Conservation (phyloP, 2,797 vertebrate species). For the Dicrostonyx torquatus region DNA sequence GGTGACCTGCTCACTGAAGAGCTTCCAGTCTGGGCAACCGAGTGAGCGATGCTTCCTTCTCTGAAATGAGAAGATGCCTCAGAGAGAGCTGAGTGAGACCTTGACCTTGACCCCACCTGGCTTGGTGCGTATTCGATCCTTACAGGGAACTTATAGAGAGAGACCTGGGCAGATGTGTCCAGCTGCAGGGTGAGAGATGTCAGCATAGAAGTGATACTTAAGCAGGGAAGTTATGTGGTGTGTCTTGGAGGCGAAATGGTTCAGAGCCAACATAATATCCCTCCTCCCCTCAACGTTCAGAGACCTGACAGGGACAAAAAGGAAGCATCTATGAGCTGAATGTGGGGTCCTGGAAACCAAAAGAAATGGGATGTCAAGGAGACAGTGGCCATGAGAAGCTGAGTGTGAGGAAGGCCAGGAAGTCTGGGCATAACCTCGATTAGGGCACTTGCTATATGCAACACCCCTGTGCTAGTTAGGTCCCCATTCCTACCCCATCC, state of each 20-base stretch:
- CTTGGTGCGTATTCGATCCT: background rate
- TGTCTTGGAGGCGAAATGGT: background rate
- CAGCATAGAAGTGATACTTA: background rate
- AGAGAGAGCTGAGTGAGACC: background rate
- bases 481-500: background rate
- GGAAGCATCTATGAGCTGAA: background rate
- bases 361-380: background rate
- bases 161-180: background rate
- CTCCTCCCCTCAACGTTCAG: background rate
- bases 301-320: background rate
- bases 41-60: background rate
- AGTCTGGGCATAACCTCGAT: background rate
- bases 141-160: background rate
- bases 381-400: background rate
- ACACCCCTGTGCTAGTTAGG: background rate
- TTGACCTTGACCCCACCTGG: background rate
- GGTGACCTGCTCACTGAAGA: background rate
- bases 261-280: too few species aligned
- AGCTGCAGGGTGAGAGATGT: background rate
- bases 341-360: background rate
- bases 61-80: slow-evolving; percentile 3
- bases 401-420: background rate
- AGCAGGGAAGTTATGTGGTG: background rate
- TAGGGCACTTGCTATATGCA: background rate
- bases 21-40: background rate